Conservation (phyloP, 2,888 invertebrate species). For the Entomobrya proxima region DNA sequence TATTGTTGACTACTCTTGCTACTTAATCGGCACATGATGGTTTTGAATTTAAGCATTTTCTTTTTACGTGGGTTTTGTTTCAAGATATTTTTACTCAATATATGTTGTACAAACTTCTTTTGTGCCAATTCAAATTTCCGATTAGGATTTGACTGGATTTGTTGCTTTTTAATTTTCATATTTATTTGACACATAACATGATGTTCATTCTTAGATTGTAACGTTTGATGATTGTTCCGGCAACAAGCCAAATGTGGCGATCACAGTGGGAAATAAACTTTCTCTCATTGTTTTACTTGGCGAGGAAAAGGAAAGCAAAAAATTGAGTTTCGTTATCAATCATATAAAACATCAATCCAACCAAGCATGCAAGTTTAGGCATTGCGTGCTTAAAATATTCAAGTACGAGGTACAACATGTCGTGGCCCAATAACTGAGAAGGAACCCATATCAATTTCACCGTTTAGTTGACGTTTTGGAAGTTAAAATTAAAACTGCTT, state of each 20-base stretch:
- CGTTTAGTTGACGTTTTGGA: neutral
- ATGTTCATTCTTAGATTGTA: neutral
- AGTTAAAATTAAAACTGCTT: constrained; percentile 25
- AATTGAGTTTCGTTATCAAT: constrained; percentile 35
- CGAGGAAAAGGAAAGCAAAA: constrained; percentile 47
- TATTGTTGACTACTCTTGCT: constrained; percentile 1
- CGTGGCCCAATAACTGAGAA: constrained; percentile 16
- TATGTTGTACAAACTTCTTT: no score
- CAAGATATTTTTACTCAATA: no score
- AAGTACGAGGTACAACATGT: neutral
- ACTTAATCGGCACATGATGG: no score
- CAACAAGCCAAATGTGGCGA: constrained; percentile 13
- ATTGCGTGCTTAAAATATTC: constrained; percentile 21
- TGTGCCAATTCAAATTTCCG: neutral
- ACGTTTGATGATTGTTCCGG: neutral
- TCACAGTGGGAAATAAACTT: constrained; percentile 41
- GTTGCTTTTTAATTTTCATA: neutral
- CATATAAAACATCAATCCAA: constrained; percentile 14
- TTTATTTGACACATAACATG: constrained; percentile 1
- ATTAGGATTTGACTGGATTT: neutral
- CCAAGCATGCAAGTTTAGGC: neutral
- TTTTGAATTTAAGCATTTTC: no score
- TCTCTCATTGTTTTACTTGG: constrained; percentile 56
- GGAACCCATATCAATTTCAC: constrained; percentile 30
- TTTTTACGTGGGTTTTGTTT: no score